Percentiles rank a stretch among this genome's conserved stretches.
phyloP scores from a whole-genome alignment of 2,113 vertebrate species.

The Corythaixoides concolor region DNA sequence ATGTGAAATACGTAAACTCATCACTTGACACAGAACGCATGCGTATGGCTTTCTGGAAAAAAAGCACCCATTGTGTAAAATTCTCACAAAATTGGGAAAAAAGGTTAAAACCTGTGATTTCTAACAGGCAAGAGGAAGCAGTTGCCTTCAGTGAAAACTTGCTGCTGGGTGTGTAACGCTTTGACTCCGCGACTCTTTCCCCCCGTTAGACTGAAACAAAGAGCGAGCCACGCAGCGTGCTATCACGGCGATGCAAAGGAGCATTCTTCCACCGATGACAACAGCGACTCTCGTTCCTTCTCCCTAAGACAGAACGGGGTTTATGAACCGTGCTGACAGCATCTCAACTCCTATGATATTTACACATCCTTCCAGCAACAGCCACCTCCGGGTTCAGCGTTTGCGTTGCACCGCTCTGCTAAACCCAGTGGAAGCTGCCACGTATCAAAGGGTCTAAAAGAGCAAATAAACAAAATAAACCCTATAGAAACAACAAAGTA shows the following conservation, averaged over 20 bases:
- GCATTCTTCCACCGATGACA: neutral
- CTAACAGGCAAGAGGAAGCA: neutral
- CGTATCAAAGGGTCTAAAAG: neutral
- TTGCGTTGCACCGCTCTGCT: accelerated
- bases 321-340: neutral
- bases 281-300: neutral
- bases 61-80: accelerated
- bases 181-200: neutral
- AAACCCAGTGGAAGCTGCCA: accelerated
- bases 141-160: neutral
- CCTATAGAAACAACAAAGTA: neutral
- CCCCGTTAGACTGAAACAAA: neutral
- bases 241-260: neutral
- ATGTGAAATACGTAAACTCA: neutral
- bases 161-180: neutral
- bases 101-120: neutral
- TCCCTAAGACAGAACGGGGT: neutral
- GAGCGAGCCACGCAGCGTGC: neutral
- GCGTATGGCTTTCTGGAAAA: accelerated
- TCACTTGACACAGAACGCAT: neutral
- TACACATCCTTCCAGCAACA: neutral
- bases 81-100: neutral
- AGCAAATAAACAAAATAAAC: neutral
- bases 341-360: neutral
- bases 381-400: neutral